Evolutionary conservation across 2,797 vertebrate species (phyloP).

Genomic region (Pelochelys cantorii): DNA sequence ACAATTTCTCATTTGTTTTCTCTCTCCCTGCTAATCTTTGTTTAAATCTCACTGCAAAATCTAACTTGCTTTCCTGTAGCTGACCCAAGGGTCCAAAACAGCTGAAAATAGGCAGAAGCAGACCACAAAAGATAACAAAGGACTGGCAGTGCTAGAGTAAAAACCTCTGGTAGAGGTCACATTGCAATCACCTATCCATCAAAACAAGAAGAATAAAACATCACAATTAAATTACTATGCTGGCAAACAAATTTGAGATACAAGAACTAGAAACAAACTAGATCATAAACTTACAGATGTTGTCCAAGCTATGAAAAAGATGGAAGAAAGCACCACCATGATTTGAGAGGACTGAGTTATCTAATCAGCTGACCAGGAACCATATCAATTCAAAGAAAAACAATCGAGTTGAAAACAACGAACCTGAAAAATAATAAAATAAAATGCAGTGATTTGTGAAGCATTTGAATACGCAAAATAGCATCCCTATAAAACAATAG

Average conservation of each 20-base stretch:
- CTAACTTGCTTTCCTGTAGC: background rate
- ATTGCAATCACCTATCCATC: background rate
- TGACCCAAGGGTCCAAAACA: background rate
- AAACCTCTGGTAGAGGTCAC: constrained; percentile 24
- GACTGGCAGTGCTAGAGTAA: background rate
- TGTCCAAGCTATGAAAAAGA: background rate
- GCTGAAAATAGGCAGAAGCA: constrained; percentile 19
- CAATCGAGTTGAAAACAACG: background rate
- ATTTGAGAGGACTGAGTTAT: background rate
- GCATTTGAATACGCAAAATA: constrained; percentile 12
- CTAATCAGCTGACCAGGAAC: background rate
- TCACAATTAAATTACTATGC: constrained; percentile 1
- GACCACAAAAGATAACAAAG: background rate
- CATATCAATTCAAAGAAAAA: constrained; percentile 4
- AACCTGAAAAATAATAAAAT: background rate
- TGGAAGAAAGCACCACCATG: constrained; percentile 24
- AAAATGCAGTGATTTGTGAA: constrained; percentile 1
- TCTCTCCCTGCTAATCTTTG: background rate
- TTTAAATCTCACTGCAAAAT: background rate
- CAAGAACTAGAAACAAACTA: background rate
- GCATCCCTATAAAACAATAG: constrained; percentile 5
- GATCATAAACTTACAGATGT: constrained; percentile 53
- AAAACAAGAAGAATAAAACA: constrained; percentile 21
- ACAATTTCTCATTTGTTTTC: background rate
- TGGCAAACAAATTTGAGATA: constrained; percentile 13